Conservation (phyloP, 1,140 invertebrate species). For the Brachionus calyciflorus region DNA sequence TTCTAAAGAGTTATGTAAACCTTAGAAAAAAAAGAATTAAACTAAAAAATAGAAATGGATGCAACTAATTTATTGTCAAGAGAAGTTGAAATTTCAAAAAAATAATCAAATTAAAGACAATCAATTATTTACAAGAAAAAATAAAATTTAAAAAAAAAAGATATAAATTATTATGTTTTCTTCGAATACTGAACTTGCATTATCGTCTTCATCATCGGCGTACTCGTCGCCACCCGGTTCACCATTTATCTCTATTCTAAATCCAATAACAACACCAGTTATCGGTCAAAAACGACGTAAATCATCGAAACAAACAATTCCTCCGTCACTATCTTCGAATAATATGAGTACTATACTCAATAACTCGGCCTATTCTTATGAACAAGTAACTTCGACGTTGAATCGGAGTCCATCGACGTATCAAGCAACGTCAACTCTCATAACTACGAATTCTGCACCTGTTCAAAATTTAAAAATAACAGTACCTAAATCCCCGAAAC, state of each 20-base stretch:
- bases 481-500: constrained; percentile 29
- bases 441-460: neutral
- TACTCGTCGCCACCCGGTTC: constrained; percentile 28
- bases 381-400: constrained; percentile 18
- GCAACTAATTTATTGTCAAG: no score
- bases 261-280: neutral
- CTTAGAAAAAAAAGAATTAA: no score
- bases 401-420: neutral
- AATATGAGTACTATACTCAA: neutral
- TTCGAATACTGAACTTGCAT: no score
- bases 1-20: no score
- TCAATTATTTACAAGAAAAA: neutral
- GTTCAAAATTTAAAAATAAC: neutral
- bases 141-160: constrained; percentile 21
- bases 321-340: neutral
- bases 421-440: neutral
- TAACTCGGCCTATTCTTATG: neutral
- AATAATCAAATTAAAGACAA: neutral
- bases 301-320: neutral
- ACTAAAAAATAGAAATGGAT: no score
- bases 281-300: constrained; percentile 15
- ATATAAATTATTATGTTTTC: no score
- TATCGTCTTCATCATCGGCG: constrained; percentile 3
- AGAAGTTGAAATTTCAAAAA: constrained; percentile 3
- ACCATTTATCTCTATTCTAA: neutral